Base-by-base conservation (phyloP, 2,888 invertebrate species). In the Drosophila peninsularis region DNA sequence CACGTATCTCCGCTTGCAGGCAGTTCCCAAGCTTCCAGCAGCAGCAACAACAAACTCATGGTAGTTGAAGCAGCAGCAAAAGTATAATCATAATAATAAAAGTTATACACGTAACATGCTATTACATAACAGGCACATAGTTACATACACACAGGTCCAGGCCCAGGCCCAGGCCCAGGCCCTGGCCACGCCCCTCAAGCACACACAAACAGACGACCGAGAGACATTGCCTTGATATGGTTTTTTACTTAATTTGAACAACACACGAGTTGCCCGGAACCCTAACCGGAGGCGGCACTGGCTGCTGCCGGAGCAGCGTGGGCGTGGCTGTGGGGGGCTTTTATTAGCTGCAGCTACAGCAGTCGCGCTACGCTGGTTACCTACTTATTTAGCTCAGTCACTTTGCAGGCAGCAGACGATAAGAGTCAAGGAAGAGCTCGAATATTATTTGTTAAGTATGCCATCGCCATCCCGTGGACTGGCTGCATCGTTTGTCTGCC, bases 31-130 rank as follows among this genome's bases (percentile, higher is more conserved):
- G 73, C 62, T 47, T 21, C 45, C 53, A 61, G 61, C 63, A 50
- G 41, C 56, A 55, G n/a, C 64, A 62, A 54, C 39, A 70, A 53
- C 60, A 71, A 60, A 42, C 64, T 60, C 49, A 56, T 61, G 61
- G 53, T 54, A 66, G 82, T 65, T 79, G 68, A 71, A 58, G 82
- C 71, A 63, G 71, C 63, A 61, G 71, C 80, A 84, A 62, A 80
- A 83, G 81, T 74, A 83, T 83, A 83, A 83, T 83, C 82, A 87
- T 83, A 83, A 83, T 83, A 89, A 83, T 89, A 83, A 83, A 83
- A 83, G 82, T 83, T 89, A 89, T 83, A 84, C 82, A 89, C 88
- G 88, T 81, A 83, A 83, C 82, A 83, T 87, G 89, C 85, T 87
- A 89, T 83, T 89, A 89, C 82, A 83, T 87, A 89, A 89, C 82